Evolutionary conservation across 2,888 invertebrate genomes (phyloP), one percentile per base, ranked within the genome.

Genomic region (Oscheius sp.): DNA sequence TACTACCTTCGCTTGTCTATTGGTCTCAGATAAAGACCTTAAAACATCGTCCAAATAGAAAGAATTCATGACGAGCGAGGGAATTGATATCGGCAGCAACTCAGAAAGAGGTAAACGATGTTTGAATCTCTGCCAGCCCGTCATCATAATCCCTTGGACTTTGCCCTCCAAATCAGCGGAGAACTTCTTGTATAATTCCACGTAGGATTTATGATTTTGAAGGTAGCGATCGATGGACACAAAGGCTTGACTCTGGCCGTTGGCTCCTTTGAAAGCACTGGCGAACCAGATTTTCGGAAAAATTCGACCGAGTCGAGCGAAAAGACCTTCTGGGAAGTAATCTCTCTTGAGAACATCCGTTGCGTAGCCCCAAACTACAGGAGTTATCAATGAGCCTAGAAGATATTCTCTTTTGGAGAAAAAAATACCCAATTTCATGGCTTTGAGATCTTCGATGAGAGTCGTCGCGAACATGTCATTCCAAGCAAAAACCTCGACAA

Each of bases 191-290:
- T 65, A 70, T 12, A 87, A 75, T n/a, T 76, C 69, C 83, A 93
- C 86, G 92, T 93, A 94, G 6, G 90, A 89, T 52, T 90, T 89
- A 85, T 93, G 91, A 85, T 93, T 94, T 61, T 90, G 89, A 63
- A 92, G 88, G 82, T 93, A 92, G 63, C 91, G 89, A 27, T 89
- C 88, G 63, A 91, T 90, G 12, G 91, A 89, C 0, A 93, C 92
- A 65, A 92, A 84, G 71, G 91, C 91, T 88, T 92, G 91, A 79
- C 90, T 90, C 65, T 92, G 91, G 0, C 93, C 92, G 71, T 92
- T 92, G 0, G 94, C 93, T 0, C 93, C 94, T 89, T 94, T 94
- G 84, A 91, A 94, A 0, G 94, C 93, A 70, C 92, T 91, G 0
- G 93, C 93, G 48, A 92, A 89, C 93, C 93, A 93, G 25, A 93